Conservation (phyloP, 2,888 invertebrate species). For the Conomelus anceps region DNA sequence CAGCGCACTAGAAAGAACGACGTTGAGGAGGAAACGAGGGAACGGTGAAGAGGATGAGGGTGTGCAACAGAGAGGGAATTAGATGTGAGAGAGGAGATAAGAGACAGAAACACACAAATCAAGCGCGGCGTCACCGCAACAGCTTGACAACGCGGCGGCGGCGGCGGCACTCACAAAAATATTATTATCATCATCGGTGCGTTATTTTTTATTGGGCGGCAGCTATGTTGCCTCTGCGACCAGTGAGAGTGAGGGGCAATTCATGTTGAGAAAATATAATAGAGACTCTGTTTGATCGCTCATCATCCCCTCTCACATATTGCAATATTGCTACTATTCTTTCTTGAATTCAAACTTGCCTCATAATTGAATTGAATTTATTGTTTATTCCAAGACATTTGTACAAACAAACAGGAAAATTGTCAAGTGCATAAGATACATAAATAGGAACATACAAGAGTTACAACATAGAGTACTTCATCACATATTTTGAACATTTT, state of each 20-base stretch:
- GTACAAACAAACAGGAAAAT: no score
- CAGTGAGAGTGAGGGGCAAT: background rate
- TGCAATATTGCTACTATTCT: no score
- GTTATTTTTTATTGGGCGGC: background rate
- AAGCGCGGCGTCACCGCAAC: background rate
- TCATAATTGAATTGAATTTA: no score
- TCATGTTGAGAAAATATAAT: background rate
- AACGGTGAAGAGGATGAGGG: background rate
- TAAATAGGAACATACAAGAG: no score
- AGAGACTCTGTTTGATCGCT: no score
- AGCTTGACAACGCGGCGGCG: slow-evolving; percentile 1
- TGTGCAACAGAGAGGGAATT: background rate
- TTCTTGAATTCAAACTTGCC: no score
- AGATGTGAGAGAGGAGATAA: background rate
- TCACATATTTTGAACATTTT: no score
- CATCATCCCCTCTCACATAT: background rate
- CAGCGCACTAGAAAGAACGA: no score
- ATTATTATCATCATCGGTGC: background rate
- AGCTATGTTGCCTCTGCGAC: background rate
- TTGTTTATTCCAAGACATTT: no score
- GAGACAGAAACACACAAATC: background rate
- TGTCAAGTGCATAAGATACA: no score
- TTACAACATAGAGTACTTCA: no score
- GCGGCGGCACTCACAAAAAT: background rate
- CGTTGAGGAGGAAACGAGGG: no score